These are phyloP conservation scores for Lepus townsendii DNA, from an alignment of 2,797 vertebrate species.

Conservation along the genomic window DNA sequence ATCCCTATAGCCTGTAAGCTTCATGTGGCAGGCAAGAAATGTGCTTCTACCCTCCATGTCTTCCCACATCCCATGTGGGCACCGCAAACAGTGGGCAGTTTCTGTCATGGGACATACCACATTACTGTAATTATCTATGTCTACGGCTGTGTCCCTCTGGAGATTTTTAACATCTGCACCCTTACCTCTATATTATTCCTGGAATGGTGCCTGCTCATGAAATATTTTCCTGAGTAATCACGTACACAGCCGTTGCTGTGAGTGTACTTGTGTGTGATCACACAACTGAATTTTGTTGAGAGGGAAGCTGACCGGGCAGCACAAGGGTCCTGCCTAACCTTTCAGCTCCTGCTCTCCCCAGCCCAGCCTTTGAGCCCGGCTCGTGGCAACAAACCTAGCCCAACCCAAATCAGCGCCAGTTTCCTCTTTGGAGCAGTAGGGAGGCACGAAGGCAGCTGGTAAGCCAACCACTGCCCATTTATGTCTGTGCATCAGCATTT, in stretches of 20 bases:
- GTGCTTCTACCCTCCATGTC: neutral
- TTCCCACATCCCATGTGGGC: too few relatives aligned
- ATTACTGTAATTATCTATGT: neutral
- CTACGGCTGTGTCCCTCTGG: neutral
- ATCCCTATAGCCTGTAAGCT: neutral
- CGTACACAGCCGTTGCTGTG: neutral
- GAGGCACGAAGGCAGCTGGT: neutral
- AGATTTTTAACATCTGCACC: neutral
- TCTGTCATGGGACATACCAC: neutral
- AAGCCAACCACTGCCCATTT: neutral
- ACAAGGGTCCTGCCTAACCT: neutral
- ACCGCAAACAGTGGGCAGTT: too few relatives aligned
- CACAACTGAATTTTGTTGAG: neutral
- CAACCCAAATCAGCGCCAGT: neutral
- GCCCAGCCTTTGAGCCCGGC: neutral
- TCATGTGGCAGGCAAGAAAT: neutral
- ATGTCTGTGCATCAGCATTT: neutral
- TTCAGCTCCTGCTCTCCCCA: neutral
- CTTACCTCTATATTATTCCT: neutral
- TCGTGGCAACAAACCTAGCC: neutral
- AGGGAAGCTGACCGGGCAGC: neutral
- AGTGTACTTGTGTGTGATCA: neutral
- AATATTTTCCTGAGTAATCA: slow-evolving; percentile 14
- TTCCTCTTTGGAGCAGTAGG: neutral
- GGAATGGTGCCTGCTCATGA: neutral